Evolutionary conservation across 2,113 vertebrate genomes (phyloP).

Genomic region (Xiphorhynchus elegans): DNA sequence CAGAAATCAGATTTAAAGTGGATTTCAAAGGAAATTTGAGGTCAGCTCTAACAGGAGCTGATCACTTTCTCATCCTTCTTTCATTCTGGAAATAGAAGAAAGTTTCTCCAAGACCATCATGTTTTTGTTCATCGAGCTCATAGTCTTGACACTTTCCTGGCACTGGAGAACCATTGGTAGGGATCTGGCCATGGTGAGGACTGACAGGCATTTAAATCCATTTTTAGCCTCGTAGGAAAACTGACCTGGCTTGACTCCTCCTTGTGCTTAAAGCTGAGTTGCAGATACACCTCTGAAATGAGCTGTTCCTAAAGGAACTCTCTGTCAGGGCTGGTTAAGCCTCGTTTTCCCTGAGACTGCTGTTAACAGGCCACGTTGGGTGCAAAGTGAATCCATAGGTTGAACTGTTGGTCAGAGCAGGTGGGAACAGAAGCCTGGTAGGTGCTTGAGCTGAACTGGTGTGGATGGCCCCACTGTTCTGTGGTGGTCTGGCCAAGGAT

Average conservation of each 20-base stretch:
- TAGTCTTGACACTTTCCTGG: rapidly evolving
- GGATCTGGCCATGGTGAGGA: not conserved
- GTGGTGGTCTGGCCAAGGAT: not conserved
- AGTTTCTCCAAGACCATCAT: rapidly evolving
- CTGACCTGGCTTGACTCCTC: not conserved
- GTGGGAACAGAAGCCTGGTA: not conserved
- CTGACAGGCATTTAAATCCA: not conserved
- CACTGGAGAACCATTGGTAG: not conserved
- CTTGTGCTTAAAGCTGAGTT: not conserved
- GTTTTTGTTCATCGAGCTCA: not conserved
- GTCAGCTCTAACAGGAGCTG: not conserved
- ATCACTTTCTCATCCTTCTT: not conserved
- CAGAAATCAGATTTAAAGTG: no score
- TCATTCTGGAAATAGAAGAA: not conserved
- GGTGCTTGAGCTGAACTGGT: not conserved
- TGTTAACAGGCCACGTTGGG: rapidly evolving
- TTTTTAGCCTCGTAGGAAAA: not conserved
- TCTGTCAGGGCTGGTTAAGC: rapidly evolving
- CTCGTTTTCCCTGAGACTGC: not conserved
- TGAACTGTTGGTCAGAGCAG: not conserved
- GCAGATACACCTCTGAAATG: rapidly evolving
- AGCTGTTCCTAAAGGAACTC: not conserved
- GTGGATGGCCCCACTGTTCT: not conserved
- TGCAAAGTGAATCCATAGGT: not conserved
- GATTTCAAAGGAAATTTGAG: not conserved